Evolutionary conservation across 1,140 invertebrate species (phyloP), one percentile per base, ranked within the genome.

Genomic region (Achroia grisella): DNA sequence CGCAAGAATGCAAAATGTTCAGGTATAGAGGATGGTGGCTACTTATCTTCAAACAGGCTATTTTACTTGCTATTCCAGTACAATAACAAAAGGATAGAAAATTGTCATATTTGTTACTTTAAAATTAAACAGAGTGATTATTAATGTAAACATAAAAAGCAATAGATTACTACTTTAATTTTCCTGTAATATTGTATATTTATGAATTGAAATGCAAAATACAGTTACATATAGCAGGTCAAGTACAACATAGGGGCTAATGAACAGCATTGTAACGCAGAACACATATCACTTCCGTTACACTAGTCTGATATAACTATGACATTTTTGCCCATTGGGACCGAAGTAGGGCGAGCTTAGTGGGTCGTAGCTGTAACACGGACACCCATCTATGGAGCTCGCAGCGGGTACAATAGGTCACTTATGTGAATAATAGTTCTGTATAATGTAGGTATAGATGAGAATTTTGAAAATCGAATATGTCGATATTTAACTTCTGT

Each of bases 301-400:
- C 62, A 78, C 71, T 77, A 48, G 36, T 66, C 64, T 69, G 60
- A 71, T 70, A 66, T 71, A 69, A 66, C 63, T 66, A 72, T 72
- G 73, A 79, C 78, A 82, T 62, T 77, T 76, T 79, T 75, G 58
- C 71, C 74, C 67, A 74, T 70, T 44, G 62, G 69, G 68, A 52
- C 45, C 23, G 10, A 58, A 63, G 62, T 71, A 48, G 65, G 61
- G 5, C 62, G 40, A 42, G 17, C 48, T 54, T 61, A 58, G 55
- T 67, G 60, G 53, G 62, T 15, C 57, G 17, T 6, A 27, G 52
- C 49, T 10, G 39, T 64, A 74, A 69, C 56, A 45, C 57, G 66
- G 63, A 44, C 60, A 23, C 17, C 17, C 17, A 55, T 43, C 57
- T 45, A 12, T 34, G 30, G 61, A 61, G 41, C 61, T 55, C n/a